These are phyloP conservation scores for Oegoconia quadripuncta DNA, from an alignment of 2,888 invertebrate genomes.

Conservation along the genomic window DNA sequence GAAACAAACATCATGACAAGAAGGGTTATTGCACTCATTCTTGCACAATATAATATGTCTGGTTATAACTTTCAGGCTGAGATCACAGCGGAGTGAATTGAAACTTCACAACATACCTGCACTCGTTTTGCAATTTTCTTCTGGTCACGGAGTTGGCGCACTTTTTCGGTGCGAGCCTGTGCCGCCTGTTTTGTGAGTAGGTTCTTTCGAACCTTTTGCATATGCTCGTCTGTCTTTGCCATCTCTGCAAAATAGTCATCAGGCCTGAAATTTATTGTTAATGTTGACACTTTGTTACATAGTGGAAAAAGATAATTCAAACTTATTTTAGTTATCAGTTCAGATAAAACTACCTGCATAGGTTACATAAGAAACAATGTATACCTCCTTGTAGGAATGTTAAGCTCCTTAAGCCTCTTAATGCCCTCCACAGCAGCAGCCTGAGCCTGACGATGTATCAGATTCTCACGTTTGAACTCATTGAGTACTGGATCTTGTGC, in stretches of 20 bases:
- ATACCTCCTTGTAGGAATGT: conserved; percentile 86
- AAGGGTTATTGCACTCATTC: too few species aligned
- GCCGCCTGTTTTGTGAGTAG: conserved; percentile 90
- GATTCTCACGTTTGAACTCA: conserved; percentile 95
- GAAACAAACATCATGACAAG: too few species aligned
- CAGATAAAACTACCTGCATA: not conserved
- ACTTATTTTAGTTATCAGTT: too few species aligned
- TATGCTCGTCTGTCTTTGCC: conserved; percentile 98
- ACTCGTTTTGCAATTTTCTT: conserved; percentile 96
- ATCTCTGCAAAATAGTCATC: conserved; percentile 99
- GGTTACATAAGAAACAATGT: not conserved
- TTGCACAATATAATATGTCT: too few species aligned
- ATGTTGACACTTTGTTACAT: not conserved
- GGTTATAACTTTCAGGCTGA: too few species aligned
- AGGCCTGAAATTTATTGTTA: conserved; percentile 75
- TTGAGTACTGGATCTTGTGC: conserved; percentile 89
- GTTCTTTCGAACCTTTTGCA: conserved; percentile 95
- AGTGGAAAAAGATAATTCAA: not conserved
- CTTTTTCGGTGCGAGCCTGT: conserved; percentile 93
- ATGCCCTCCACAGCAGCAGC: conserved; percentile 91
- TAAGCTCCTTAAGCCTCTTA: conserved; percentile 85
- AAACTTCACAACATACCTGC: conserved; percentile 50
- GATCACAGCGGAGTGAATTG: too few species aligned
- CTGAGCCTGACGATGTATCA: conserved; percentile 93
- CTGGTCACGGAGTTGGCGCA: conserved; percentile 92